phyloP scores from a whole-genome alignment of 2,888 invertebrate species.

The Plutella xylostella region DNA sequence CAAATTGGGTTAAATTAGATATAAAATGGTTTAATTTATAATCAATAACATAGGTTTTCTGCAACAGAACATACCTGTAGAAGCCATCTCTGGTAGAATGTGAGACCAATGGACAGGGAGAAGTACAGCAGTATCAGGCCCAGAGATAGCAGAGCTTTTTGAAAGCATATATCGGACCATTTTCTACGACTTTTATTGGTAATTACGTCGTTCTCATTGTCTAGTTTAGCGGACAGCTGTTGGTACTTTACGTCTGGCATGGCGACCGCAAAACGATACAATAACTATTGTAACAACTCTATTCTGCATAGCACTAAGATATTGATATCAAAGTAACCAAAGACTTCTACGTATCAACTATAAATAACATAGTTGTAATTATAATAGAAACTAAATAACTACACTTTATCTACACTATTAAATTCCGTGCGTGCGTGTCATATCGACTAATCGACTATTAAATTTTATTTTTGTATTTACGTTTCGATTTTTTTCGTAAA shows the following conservation, averaged over 20 bases:
- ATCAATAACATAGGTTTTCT: not conserved
- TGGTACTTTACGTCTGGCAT: slow-evolving; percentile 59
- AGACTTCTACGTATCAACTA: too few species aligned
- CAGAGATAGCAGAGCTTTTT: slow-evolving; percentile 48
- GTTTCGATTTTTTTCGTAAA: too few species aligned
- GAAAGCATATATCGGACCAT: slow-evolving; percentile 49
- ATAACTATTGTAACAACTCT: slow-evolving; percentile 24
- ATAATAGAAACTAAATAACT: too few species aligned
- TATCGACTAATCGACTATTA: too few species aligned
- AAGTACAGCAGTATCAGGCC: slow-evolving; percentile 86
- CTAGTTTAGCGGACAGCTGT: slow-evolving; percentile 56
- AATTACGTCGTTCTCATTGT: slow-evolving; percentile 48
- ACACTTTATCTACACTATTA: too few species aligned
- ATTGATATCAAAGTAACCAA: too few species aligned
- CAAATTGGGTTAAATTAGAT: slow-evolving; percentile 9
- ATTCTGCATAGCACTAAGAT: slow-evolving; percentile 49
- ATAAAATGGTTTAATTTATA: too few species aligned
- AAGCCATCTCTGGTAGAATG: slow-evolving; percentile 97
- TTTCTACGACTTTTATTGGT: slow-evolving; percentile 43
- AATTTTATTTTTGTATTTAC: too few species aligned
- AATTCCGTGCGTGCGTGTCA: too few species aligned
- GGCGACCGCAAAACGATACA: slow-evolving; percentile 26
- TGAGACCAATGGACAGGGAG: slow-evolving; percentile 91
- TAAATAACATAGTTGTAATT: too few species aligned
- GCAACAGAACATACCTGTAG: slow-evolving; percentile 72